phyloP scores from a whole-genome alignment of 2,113 vertebrate species.

The Syngnathoides biaculeatus region DNA sequence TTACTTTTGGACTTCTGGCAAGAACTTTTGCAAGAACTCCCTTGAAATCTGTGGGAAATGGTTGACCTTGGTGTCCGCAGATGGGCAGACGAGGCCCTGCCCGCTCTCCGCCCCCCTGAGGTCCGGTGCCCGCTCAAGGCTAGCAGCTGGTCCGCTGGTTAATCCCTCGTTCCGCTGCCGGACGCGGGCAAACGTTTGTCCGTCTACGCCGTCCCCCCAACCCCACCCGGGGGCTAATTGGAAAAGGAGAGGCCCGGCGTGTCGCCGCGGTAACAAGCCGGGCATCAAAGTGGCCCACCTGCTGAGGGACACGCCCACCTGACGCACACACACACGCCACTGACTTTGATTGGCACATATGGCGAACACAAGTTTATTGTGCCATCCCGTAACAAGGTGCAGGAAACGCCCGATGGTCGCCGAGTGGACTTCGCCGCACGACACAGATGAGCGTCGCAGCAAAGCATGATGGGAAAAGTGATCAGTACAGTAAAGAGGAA shows the following conservation, averaged over 20 bases:
- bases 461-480: too few species aligned
- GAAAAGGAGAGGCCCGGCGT: constrained; percentile 31
- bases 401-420: background rate
- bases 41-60: background rate
- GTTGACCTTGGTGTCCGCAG: background rate
- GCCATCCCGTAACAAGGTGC: background rate
- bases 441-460: too few species aligned
- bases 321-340: constrained; percentile 4
- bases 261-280: constrained; percentile 6
- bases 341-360: background rate
- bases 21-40: too few species aligned
- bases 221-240: constrained; percentile 35
- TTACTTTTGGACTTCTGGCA: too few species aligned
- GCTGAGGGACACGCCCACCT: constrained; percentile 13
- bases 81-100: background rate
- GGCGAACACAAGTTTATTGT: background rate
- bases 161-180: constrained; percentile 28
- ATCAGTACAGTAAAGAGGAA: too few species aligned
- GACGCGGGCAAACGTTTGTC: background rate
- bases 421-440: background rate
- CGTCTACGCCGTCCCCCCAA: constrained; percentile 21
- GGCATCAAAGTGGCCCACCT: constrained; percentile 24
- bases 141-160: constrained; percentile 22
- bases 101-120: too few species aligned
- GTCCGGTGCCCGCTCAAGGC: background rate